These are phyloP conservation scores for Lithobates pipiens DNA, from an alignment of 2,797 vertebrate species.

Conservation along the genomic window DNA sequence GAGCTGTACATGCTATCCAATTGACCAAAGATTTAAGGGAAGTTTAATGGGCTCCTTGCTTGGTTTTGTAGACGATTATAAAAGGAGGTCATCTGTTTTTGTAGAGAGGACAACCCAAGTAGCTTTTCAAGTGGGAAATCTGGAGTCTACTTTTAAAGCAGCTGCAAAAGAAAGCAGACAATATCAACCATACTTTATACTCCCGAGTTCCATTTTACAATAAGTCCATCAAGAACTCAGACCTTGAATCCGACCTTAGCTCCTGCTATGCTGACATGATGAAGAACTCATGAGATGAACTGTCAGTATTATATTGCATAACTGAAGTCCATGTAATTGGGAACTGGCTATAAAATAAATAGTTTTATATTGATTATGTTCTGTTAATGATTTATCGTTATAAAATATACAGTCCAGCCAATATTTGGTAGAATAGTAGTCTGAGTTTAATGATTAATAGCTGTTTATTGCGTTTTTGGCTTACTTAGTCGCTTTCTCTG, in stretches of 20 bases:
- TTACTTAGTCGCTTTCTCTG: not conserved
- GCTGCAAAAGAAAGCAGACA: too few relatives aligned
- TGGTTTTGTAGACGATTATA: too few relatives aligned
- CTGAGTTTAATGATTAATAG: slow-evolving; percentile 52
- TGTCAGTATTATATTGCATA: slow-evolving; percentile 6
- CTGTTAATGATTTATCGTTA: slow-evolving; percentile 53
- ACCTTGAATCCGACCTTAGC: not conserved
- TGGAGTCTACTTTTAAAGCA: too few relatives aligned
- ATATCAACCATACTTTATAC: too few relatives aligned
- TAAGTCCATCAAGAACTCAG: too few relatives aligned
- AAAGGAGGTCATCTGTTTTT: too few relatives aligned
- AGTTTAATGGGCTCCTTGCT: too few relatives aligned
- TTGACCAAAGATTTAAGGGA: too few relatives aligned
- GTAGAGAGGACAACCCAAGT: too few relatives aligned
- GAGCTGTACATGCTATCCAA: too few relatives aligned
- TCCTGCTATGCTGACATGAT: not conserved
- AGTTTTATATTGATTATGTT: slow-evolving; percentile 2
- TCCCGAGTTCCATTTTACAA: too few relatives aligned
- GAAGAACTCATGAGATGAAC: not conserved
- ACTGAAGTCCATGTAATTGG: not conserved
- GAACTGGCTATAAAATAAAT: slow-evolving; percentile 4
- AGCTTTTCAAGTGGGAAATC: too few relatives aligned
- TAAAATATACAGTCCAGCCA: slow-evolving; percentile 30
- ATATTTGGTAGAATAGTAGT: slow-evolving; percentile 13
- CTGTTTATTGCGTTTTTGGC: not conserved